Base-by-base conservation (phyloP, 92 coral and sea anemone genomes). In the Phenganax subtilis region DNA sequence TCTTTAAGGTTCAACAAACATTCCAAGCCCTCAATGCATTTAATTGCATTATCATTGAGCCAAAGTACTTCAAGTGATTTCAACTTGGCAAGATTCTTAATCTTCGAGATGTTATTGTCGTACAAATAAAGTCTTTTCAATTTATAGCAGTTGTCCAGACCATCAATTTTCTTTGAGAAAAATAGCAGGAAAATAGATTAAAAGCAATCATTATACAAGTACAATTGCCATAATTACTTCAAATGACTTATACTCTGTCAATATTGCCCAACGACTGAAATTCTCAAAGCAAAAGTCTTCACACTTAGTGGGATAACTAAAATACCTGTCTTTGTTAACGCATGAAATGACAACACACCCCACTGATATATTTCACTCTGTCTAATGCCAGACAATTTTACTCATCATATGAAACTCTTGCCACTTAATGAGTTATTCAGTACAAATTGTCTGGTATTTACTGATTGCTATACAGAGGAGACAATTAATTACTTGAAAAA, bases 21-120 rank as follows among this genome's bases (percentile, higher is more conserved):
- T 28, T 88, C 91, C 59, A 93, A 82, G 14, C 96, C 96, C 97
- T 93, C 91, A 44, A 93, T 91, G 20, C 60, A 71, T 53, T 81
- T 75, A 31, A 93, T 84, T 12, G 63, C 72, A 71, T 93, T 93
- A 58, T 85, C 87, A 75, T 91, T 93, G 10, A 93, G 85, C 97
- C 97, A 93, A 57, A 93, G 84, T 6, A 92, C 84, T 55, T 74
- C 86, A 27, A 93, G 90, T 66, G 80, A 86, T 20, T 79, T 86
- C 85, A 93, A 81, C 53, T 80, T 76, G n/a, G 93, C 89, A 57
- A 93, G 72, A 81, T 91, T 91, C 78, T 89, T 96, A 37, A 93
- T 93, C 76, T 83, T 93, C 10, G 88, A 62, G 73, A 93, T 91
- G 74, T 85, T 76, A 83, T 93, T 93, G 86, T 93, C 96, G 85